Evolutionary conservation across 2,888 invertebrate species (phyloP).

Genomic region (Lasioglossum morio): DNA sequence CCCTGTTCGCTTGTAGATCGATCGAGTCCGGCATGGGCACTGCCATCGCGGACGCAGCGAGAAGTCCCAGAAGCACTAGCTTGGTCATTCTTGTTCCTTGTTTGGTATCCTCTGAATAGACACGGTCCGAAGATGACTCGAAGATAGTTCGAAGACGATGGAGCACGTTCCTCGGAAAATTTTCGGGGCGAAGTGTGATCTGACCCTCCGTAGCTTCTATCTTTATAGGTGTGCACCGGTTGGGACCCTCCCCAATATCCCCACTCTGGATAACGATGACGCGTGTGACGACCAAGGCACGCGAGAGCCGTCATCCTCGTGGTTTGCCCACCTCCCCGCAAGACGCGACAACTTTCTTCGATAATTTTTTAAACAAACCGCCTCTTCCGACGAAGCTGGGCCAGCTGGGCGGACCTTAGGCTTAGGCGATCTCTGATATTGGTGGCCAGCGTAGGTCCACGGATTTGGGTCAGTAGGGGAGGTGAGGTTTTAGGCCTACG

Average conservation of each 20-base stretch:
- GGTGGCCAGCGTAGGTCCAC: conserved; percentile 18
- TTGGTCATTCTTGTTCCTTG: conserved; percentile 83
- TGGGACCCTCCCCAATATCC: conserved; percentile 76
- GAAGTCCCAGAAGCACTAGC: conserved; percentile 79
- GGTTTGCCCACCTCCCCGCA: conserved; percentile 68
- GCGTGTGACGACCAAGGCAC: conserved; percentile 60
- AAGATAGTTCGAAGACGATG: conserved; percentile 18
- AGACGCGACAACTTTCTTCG: conserved; percentile 79
- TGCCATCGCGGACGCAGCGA: conserved; percentile 81
- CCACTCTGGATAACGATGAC: conserved; percentile 63
- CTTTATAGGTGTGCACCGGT: conserved; percentile 81
- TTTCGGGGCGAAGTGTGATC: conserved; percentile 83
- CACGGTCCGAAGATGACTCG: conserved; percentile 8
- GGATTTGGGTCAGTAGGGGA: conserved; percentile 67
- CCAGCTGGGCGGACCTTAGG: conserved; percentile 58
- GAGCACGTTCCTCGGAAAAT: conserved; percentile 76
- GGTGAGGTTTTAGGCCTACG: background rate
- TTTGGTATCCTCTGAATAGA: conserved; percentile 1
- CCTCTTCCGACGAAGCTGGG: conserved; percentile 42
- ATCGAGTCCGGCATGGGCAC: conserved; percentile 76
- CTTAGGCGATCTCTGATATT: conserved; percentile 42
- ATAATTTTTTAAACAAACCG: conserved; percentile 84
- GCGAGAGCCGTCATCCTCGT: conserved; percentile 59
- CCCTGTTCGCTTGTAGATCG: conserved; percentile 33
- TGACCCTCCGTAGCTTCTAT: conserved; percentile 81